These are phyloP conservation scores for Narcine bancroftii DNA, from an alignment of 2,113 vertebrate species.

Conservation along the genomic window DNA sequence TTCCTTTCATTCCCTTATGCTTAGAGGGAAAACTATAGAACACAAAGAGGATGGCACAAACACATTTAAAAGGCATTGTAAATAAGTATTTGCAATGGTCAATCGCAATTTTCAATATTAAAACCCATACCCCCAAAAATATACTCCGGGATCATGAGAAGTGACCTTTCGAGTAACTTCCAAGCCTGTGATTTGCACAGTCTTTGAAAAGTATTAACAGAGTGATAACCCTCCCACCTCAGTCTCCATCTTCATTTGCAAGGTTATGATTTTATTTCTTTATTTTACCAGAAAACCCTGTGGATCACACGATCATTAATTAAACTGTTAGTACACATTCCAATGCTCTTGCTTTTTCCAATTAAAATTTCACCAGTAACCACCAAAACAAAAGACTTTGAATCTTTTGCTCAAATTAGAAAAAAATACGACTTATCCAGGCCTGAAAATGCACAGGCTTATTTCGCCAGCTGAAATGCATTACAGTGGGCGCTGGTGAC, in stretches of 20 bases:
- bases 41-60: conserved; percentile 38
- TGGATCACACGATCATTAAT: neutral
- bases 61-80: neutral
- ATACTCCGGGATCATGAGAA: neutral
- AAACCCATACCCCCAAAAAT: neutral
- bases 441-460: neutral
- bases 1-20: conserved; percentile 67
- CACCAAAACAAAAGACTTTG: neutral
- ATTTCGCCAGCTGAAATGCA: neutral
- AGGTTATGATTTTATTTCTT: neutral
- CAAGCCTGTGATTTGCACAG: neutral
- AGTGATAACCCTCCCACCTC: neutral
- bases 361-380: neutral
- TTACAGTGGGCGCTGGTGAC: neutral
- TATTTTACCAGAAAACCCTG: neutral
- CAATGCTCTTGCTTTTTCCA: neutral
- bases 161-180: neutral
- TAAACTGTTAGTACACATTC: neutral
- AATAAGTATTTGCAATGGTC: neutral
- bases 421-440: neutral
- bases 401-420: neutral
- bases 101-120: neutral
- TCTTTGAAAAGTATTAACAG: neutral
- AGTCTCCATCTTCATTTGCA: neutral
- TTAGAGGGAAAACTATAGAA: conserved; percentile 64